Evolutionary conservation across 2,888 invertebrate genomes (phyloP), one percentile per base, ranked within the genome.

Genomic region (Hedya salicella): DNA sequence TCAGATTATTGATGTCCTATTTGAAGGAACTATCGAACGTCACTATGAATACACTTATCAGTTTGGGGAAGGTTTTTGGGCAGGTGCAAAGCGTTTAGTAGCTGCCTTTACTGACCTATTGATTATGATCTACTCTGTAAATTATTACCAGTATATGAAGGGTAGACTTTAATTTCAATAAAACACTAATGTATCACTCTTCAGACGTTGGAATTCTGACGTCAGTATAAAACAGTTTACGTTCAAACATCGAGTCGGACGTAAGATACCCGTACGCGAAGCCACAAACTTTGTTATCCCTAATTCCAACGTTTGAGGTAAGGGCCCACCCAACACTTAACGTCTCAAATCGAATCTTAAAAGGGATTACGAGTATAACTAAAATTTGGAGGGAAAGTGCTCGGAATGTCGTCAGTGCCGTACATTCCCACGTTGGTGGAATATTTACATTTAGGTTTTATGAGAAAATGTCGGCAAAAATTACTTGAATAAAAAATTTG

Each of bases 311-410:
- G 60, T 67, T 63, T 69, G 62, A 53, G 66, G 67, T 69, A 62
- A 67, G 67, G 36, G 61, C 53, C 44, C 64, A 62, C 63, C 67
- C 64, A 62, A 69, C 67, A 69, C 69, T 69, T 69, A 69, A 67
- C 67, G 67, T 69, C 62, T 57, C 69, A 69, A 69, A 69, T 69
- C 69, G 67, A 69, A 69, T 69, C 69, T 62, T 64, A 46, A 69
- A 61, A 57, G 61, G 69, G 60, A 66, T 66, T 66, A 66, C 53
- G 60, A 54, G 60, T 61, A 53, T 49, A 54, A 54, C 66, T 54
- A 54, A 66, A 66, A 61, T 53, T 54, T 13, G 19, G 40, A 53
- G 40, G 19, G 60, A 42, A 59, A 53, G 50, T 60, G 44, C 46
- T 53, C 25, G 57, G 50, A 52, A 46, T 65, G 44, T 59, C 36